phyloP scores from a whole-genome alignment of 1,140 invertebrate species.

The Antheraea pernyi region DNA sequence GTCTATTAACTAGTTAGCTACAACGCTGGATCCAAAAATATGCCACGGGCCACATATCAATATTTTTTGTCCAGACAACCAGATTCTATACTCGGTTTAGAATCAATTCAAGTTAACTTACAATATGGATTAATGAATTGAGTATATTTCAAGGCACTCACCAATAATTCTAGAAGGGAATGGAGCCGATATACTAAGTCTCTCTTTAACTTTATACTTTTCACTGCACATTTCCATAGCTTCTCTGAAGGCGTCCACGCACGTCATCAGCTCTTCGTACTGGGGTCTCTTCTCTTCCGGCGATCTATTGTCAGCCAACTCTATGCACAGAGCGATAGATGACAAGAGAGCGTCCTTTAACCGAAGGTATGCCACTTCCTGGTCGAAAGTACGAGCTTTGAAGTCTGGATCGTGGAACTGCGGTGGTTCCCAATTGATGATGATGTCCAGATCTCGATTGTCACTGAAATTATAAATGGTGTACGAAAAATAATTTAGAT shows the following conservation, averaged over 20 bases:
- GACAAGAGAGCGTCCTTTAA: conserved; percentile 61
- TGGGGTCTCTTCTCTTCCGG: conserved; percentile 38
- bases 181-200: conserved; percentile 45
- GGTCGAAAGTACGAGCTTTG: conserved; percentile 74
- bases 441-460: conserved; percentile 81
- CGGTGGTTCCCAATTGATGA: conserved; percentile 82
- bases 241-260: conserved; percentile 43
- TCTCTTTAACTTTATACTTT: conserved; percentile 35
- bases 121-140: too few relatives aligned
- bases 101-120: too few relatives aligned
- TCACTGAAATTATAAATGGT: conserved; percentile 53
- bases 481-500: too few relatives aligned
- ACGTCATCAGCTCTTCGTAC: conserved; percentile 41
- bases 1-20: too few relatives aligned
- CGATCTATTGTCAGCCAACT: conserved; percentile 44
- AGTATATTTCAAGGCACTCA: conserved; percentile 24
- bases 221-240: conserved; percentile 45
- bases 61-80: too few relatives aligned
- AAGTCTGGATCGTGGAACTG: conserved; percentile 87
- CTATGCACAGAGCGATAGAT: conserved; percentile 54
- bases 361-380: conserved; percentile 58
- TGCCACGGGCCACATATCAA: too few relatives aligned
- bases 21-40: too few relatives aligned
- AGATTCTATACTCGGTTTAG: too few relatives aligned
- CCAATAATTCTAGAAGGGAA: conserved; percentile 65